Percentiles rank a stretch among this genome's conserved stretches.
These are phyloP conservation scores for Imbricaverruca yamaguchii DNA, from an alignment of 2,888 invertebrate genomes.

Conservation along the genomic window DNA sequence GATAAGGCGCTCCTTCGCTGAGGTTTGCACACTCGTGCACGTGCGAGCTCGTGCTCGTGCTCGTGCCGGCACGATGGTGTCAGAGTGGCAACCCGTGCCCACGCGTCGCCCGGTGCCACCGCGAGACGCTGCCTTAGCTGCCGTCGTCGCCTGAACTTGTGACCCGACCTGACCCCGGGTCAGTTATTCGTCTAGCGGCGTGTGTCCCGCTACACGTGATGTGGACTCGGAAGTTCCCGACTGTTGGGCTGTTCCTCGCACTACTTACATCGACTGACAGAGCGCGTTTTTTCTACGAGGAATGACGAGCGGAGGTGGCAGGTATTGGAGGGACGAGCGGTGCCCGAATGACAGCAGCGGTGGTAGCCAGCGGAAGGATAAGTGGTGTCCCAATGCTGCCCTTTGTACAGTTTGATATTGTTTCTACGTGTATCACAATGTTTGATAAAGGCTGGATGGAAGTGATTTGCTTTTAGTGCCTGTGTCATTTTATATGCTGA, in stretches of 20 bases:
- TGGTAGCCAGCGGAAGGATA: neutral
- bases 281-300: too few species aligned
- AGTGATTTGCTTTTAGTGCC: conserved; percentile 17
- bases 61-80: too few species aligned
- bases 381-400: neutral
- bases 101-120: neutral
- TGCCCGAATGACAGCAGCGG: neutral
- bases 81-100: neutral
- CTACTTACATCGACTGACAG: too few species aligned
- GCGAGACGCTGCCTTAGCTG: neutral
- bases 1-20: too few species aligned
- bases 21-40: too few species aligned
- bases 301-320: neutral
- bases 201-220: too few species aligned
- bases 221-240: too few species aligned
- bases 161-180: neutral
- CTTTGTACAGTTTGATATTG: conserved; percentile 20
- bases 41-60: too few species aligned
- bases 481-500: conserved; percentile 21
- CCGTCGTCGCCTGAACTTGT: neutral
- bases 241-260: too few species aligned
- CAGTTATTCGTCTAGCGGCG: neutral
- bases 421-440: conserved; percentile 7
- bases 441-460: neutral
- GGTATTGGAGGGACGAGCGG: neutral